phyloP scores from a whole-genome alignment of 1,140 invertebrate species.

The Antheraea pernyi region DNA sequence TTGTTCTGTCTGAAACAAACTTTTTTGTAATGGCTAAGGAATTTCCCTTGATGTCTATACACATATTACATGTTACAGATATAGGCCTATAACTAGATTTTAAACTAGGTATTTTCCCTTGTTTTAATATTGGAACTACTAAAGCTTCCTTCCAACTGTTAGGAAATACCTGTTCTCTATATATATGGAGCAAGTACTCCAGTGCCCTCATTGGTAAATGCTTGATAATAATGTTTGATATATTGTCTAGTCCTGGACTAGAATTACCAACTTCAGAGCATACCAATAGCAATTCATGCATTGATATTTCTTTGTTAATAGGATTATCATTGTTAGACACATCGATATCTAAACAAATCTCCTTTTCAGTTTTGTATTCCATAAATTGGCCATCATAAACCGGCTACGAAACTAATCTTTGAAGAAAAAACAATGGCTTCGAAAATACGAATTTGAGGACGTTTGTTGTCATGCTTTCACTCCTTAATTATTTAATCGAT shows the following conservation, averaged over 20 bases:
- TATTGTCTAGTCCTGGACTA: constrained; percentile 32
- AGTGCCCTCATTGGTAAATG: constrained; percentile 22
- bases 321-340: constrained; percentile 20
- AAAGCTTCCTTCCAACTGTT: not conserved
- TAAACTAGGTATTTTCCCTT: constrained; percentile 18
- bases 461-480: too few relatives aligned
- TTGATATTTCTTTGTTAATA: constrained; percentile 26
- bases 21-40: too few relatives aligned
- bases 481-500: too few relatives aligned
- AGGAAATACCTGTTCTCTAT: constrained; percentile 7
- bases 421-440: too few relatives aligned
- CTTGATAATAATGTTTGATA: constrained; percentile 30
- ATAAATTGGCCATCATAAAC: constrained; percentile 34
- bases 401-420: too few relatives aligned
- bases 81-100: constrained; percentile 31
- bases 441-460: too few relatives aligned
- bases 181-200: constrained; percentile 29
- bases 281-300: constrained; percentile 21
- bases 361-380: constrained; percentile 27
- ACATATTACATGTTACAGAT: constrained; percentile 32
- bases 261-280: constrained; percentile 22
- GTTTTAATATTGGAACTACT: too few relatives aligned
- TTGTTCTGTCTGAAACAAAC: too few relatives aligned
- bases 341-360: constrained; percentile 16
- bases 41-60: too few relatives aligned